phyloP scores from a whole-genome alignment of 2,888 invertebrate species.

The Neoscelio sp. region DNA sequence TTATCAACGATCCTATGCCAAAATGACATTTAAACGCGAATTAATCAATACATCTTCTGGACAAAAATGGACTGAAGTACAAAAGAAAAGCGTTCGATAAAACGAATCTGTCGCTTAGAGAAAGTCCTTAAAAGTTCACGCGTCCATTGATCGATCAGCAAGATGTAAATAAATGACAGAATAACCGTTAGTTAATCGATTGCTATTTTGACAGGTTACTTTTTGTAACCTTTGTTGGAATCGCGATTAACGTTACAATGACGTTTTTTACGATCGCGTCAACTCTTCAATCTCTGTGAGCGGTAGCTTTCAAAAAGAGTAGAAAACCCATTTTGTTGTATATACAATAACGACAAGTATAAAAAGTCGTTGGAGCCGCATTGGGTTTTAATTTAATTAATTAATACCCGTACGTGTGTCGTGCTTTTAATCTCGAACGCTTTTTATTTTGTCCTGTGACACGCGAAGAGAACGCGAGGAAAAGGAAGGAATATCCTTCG shows the following conservation, averaged over 20 bases:
- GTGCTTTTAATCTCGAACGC: background rate
- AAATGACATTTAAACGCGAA: too few relatives aligned
- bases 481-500: too few relatives aligned
- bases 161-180: slow-evolving; percentile 11
- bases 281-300: slow-evolving; percentile 17
- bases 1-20: too few relatives aligned
- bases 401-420: background rate
- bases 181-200: slow-evolving; percentile 19
- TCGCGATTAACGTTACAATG: slow-evolving; percentile 7
- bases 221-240: slow-evolving; percentile 1
- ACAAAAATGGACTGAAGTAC: too few relatives aligned
- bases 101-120: slow-evolving; percentile 13
- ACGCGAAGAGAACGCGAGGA: too few relatives aligned
- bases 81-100: slow-evolving; percentile 1
- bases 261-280: background rate
- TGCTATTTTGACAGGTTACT: slow-evolving; percentile 21
- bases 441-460: too few relatives aligned
- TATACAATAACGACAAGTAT: background rate
- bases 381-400: too few relatives aligned
- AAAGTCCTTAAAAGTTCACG: slow-evolving; percentile 20
- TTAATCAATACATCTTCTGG: too few relatives aligned
- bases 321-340: slow-evolving; percentile 17
- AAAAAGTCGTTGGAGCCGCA: background rate
- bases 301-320: slow-evolving; percentile 24
- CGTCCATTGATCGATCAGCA: background rate